Conservation (phyloP, 2,113 vertebrate species). For the Megaceryle torquata region DNA sequence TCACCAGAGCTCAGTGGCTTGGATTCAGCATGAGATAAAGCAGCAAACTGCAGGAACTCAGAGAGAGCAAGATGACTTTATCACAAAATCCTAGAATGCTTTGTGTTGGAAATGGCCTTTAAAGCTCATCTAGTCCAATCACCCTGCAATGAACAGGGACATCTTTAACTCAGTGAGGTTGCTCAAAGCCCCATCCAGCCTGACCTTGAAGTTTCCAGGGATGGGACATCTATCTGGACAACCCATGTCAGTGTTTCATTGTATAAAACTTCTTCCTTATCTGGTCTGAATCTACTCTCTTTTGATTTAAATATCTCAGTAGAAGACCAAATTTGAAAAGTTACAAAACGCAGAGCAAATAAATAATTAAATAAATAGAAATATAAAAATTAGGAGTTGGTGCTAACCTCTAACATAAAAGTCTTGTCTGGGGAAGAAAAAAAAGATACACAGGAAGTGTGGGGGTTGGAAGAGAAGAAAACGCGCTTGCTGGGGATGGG, state of each 20-base stretch:
- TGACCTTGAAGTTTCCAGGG: not conserved
- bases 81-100: not conserved
- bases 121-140: not conserved
- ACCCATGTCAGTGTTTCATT: not conserved
- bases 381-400: not conserved
- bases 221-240: not conserved
- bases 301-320: not conserved
- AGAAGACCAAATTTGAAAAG: not conserved
- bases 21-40: not conserved
- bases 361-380: not conserved
- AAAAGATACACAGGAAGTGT: slow-evolving; percentile 53
- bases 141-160: not conserved
- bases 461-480: slow-evolving; percentile 37
- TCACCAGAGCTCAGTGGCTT: not conserved
- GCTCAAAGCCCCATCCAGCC: not conserved
- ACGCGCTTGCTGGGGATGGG: not conserved
- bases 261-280: not conserved
- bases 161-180: not conserved
- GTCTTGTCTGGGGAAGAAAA: slow-evolving; percentile 7
- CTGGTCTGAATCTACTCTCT: not conserved
- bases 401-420: not conserved
- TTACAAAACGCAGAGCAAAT: not conserved
- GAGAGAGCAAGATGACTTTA: not conserved
- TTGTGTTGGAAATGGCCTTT: not conserved
- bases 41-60: not conserved